Percentiles rank a stretch among this genome's conserved stretches.
Conservation (phyloP, 2,113 vertebrate species). For the Pelobates fuscus region DNA sequence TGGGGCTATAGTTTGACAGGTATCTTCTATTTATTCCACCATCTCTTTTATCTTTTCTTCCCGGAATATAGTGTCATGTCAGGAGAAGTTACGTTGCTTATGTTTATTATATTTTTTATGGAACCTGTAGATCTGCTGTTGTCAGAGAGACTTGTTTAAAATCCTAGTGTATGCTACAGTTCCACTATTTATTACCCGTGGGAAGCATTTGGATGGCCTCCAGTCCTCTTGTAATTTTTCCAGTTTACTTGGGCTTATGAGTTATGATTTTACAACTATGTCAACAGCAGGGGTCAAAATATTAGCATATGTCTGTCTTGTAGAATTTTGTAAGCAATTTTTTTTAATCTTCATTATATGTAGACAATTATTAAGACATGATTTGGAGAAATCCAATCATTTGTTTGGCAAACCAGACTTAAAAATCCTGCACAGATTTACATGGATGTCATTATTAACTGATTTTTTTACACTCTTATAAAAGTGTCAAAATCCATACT, state of each 20-base stretch:
- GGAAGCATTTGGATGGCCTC: constrained; percentile 3
- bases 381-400: constrained; percentile 40
- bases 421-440: constrained; percentile 43
- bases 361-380: constrained; percentile 11
- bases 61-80: neutral
- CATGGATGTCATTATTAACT: constrained; percentile 40
- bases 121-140: constrained; percentile 17
- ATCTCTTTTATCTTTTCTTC: neutral
- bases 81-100: neutral
- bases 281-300: constrained; percentile 18
- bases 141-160: constrained; percentile 12
- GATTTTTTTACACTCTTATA: constrained; percentile 36
- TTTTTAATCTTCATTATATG: constrained; percentile 6
- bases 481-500: constrained; percentile 33
- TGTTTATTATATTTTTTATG: neutral
- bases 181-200: neutral
- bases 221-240: constrained; percentile 25
- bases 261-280: constrained; percentile 40
- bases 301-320: neutral
- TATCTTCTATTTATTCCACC: constrained; percentile 18
- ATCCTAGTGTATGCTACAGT: neutral
- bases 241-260: constrained; percentile 17
- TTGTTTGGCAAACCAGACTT: constrained; percentile 43
- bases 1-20: constrained; percentile 36
- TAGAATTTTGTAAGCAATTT: constrained; percentile 27